Conservation (phyloP, 2,888 invertebrate genomes). For the Drosophila emarginata region DNA sequence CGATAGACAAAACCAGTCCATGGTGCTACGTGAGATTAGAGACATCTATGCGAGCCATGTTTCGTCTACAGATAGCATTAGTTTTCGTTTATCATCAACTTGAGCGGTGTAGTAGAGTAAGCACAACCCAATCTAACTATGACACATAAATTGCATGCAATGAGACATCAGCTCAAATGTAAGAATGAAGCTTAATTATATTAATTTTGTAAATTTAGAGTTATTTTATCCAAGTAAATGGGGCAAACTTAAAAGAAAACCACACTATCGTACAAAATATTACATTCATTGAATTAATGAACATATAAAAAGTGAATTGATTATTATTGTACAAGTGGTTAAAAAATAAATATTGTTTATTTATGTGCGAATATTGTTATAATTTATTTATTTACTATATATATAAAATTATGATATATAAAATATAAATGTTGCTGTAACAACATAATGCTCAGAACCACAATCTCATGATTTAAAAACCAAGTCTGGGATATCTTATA, state of each 20-base stretch:
- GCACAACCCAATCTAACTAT: conserved; percentile 43
- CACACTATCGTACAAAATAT: too few relatives aligned
- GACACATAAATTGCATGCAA: conserved; percentile 43
- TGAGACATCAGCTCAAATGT: conserved; percentile 29
- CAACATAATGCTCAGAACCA: too few relatives aligned
- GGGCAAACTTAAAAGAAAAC: background rate
- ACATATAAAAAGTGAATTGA: too few relatives aligned
- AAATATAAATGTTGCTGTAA: too few relatives aligned
- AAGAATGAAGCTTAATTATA: background rate
- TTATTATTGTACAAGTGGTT: too few relatives aligned
- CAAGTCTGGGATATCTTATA: too few relatives aligned
- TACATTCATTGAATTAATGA: too few relatives aligned
- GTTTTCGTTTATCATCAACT: conserved; percentile 35
- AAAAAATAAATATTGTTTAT: too few relatives aligned
- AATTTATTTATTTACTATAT: too few relatives aligned
- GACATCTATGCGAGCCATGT: conserved; percentile 34
- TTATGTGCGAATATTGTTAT: too few relatives aligned
- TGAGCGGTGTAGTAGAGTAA: background rate
- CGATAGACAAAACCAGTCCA: conserved; percentile 13
- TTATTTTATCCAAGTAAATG: background rate
- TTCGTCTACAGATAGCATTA: conserved; percentile 57
- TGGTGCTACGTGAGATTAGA: conserved; percentile 60
- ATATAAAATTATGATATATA: too few relatives aligned
- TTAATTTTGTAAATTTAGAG: background rate
- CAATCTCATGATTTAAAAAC: too few relatives aligned